These are phyloP conservation scores for Rhea americana DNA, from an alignment of 2,113 vertebrate species.

Conservation along the genomic window DNA sequence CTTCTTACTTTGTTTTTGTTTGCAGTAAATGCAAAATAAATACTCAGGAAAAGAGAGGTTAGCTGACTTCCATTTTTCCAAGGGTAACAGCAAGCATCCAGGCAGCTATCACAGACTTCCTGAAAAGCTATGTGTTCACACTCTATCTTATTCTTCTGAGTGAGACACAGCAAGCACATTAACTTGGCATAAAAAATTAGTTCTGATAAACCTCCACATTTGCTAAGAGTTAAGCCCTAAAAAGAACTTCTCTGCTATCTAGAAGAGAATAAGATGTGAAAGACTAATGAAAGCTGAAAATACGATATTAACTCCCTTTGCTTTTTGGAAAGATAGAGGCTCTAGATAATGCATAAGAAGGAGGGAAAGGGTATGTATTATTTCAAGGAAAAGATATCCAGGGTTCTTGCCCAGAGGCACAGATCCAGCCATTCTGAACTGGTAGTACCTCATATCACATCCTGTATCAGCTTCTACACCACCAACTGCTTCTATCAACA, in stretches of 20 bases:
- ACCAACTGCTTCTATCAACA: background rate
- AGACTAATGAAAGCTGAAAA: background rate
- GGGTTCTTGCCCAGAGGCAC: background rate
- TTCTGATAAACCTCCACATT: background rate
- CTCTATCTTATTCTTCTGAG: background rate
- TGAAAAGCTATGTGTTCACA: background rate
- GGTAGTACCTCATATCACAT: background rate
- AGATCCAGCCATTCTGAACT: background rate
- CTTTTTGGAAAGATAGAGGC: background rate
- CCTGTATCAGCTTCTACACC: background rate
- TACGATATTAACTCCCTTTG: background rate
- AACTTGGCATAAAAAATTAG: background rate
- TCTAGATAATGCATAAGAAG: background rate
- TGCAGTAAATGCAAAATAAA: background rate
- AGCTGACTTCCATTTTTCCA: background rate
- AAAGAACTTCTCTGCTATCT: background rate
- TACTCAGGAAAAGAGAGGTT: background rate
- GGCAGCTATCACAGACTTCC: background rate
- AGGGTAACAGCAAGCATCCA: background rate
- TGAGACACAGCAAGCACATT: background rate
- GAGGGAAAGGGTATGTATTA: background rate
- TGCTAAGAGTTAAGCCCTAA: background rate
- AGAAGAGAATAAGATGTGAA: background rate
- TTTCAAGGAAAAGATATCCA: slow-evolving; percentile 7
- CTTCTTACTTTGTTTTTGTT: background rate